A percentile compares a stretch with the other conserved stretches of the same genome.
Conservation (phyloP, 1,140 invertebrate species). For the Diachasma alloeum region DNA sequence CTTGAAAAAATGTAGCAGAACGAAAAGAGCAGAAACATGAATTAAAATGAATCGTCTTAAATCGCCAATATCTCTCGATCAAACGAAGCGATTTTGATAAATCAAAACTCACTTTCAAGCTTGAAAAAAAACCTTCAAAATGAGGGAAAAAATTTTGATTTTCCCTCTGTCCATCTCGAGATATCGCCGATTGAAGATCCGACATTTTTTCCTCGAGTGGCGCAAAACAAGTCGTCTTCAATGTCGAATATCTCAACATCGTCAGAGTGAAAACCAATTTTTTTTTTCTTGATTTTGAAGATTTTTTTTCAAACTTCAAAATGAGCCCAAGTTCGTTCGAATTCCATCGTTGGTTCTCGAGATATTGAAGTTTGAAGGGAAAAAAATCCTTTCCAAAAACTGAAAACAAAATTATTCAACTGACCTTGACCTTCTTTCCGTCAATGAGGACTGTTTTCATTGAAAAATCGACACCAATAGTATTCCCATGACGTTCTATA, state of each 20-base stretch:
- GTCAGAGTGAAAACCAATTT: too few relatives aligned
- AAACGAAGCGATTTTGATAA: too few relatives aligned
- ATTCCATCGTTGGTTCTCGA: not conserved
- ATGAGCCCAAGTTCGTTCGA: not conserved
- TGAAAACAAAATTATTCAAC: slow-evolving; percentile 19
- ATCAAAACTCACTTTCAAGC: not conserved
- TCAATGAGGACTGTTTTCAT: slow-evolving; percentile 95
- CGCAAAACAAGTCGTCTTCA: too few relatives aligned
- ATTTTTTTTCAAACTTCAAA: not conserved
- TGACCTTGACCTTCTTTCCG: slow-evolving; percentile 92
- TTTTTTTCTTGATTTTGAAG: not conserved
- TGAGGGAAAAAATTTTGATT: slow-evolving; percentile 8
- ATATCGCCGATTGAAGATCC: too few relatives aligned
- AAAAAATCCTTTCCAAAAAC: too few relatives aligned
- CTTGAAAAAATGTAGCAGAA: too few relatives aligned
- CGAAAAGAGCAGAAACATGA: too few relatives aligned
- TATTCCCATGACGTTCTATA: slow-evolving; percentile 91
- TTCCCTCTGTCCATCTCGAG: not conserved
- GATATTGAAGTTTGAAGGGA: too few relatives aligned
- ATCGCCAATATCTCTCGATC: too few relatives aligned
- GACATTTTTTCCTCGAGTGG: too few relatives aligned
- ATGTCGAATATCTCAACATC: too few relatives aligned
- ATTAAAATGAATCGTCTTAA: too few relatives aligned
- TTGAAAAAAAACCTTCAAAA: not conserved
- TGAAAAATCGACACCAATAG: slow-evolving; percentile 96